phyloP scores from a whole-genome alignment of 2,888 invertebrate species.

The Parascotia fuliginaria region DNA sequence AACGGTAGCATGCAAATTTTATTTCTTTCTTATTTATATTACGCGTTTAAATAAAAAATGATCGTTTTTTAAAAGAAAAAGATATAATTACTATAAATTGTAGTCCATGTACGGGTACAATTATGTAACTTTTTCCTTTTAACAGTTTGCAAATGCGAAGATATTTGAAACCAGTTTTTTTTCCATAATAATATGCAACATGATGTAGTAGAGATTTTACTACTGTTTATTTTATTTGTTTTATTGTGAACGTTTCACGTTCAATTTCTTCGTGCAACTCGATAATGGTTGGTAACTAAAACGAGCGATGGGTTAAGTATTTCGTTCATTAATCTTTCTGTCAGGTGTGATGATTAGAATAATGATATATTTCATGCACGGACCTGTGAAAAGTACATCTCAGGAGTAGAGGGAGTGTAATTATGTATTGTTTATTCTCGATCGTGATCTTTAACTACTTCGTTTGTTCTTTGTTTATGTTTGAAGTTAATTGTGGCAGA shows the following conservation, averaged over 20 bases:
- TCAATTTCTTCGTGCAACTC: neutral
- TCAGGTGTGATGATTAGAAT: neutral
- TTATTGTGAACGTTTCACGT: neutral
- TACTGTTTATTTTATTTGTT: neutral
- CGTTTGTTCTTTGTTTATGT: neutral
- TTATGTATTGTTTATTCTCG: neutral
- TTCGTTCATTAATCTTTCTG: neutral
- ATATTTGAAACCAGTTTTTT: slow-evolving; percentile 7
- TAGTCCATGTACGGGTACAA: slow-evolving; percentile 3
- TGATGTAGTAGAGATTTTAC: neutral
- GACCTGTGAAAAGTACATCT: neutral
- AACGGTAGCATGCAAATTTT: slow-evolving; percentile 33
- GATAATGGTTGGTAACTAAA: neutral
- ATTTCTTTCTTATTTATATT: slow-evolving; percentile 2
- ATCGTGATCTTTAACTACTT: no score
- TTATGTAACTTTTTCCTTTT: slow-evolving; percentile 11
- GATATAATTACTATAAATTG: slow-evolving; percentile 6
- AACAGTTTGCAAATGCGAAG: slow-evolving; percentile 2
- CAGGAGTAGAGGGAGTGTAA: neutral
- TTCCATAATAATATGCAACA: neutral
- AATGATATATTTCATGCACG: neutral
- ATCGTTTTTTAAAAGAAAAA: neutral
- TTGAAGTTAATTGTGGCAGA: no score
- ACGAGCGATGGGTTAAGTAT: neutral
- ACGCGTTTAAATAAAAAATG: neutral